A percentile compares a stretch with the other conserved stretches of the same genome.
Evolutionary conservation across 2,797 vertebrate genomes (phyloP).

Genomic region (Cottoperca gobio): DNA sequence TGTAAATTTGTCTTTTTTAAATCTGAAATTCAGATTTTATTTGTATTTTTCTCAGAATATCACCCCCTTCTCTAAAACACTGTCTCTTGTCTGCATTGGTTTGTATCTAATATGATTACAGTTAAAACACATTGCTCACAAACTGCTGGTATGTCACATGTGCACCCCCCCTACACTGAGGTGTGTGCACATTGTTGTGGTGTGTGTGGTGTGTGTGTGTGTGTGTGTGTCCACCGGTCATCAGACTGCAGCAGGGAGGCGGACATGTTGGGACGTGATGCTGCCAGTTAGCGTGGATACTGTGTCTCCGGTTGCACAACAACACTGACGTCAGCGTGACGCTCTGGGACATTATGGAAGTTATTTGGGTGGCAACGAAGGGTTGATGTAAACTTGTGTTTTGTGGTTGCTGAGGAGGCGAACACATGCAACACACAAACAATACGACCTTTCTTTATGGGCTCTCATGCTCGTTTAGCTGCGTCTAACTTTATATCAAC

Average conservation of each 20-base stretch:
- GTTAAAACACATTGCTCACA: background rate
- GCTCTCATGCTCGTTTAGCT: background rate
- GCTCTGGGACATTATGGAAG: background rate
- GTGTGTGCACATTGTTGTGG: background rate
- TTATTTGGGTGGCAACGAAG: constrained; percentile 20
- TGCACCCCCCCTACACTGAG: background rate
- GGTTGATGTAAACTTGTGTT: constrained; percentile 31
- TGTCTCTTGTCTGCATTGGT: no score
- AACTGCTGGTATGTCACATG: no score
- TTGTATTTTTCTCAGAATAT: no score
- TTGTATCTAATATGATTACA: background rate
- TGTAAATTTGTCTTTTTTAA: no score
- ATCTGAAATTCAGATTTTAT: no score
- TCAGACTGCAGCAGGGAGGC: background rate
- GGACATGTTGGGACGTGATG: constrained; percentile 10
- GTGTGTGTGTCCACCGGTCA: background rate
- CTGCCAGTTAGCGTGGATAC: background rate
- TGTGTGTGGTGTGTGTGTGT: no score
- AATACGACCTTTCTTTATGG: background rate
- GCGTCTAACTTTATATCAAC: background rate
- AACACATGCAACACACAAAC: background rate
- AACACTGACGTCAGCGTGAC: background rate
- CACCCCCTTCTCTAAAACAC: no score
- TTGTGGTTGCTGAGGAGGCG: constrained; percentile 40
- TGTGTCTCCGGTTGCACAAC: constrained; percentile 28